These are phyloP conservation scores for Cactoblastis cactorum DNA, from an alignment of 2,888 invertebrate genomes.

Conservation along the genomic window DNA sequence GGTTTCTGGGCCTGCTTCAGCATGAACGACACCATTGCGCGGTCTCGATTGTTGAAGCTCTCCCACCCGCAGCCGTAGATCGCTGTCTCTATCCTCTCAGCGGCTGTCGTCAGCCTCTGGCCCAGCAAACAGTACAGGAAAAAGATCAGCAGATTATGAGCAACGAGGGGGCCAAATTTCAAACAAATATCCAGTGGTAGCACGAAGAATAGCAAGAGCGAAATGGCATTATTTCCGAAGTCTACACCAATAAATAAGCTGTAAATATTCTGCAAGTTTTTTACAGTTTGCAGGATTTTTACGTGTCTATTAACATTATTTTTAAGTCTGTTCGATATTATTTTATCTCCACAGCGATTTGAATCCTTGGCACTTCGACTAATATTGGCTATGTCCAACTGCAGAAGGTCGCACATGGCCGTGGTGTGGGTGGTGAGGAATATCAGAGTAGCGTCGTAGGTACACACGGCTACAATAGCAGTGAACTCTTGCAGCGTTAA, in stretches of 20 bases:
- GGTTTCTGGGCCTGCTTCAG: conserved; percentile 38
- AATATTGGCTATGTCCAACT: conserved; percentile 30
- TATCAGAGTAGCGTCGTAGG: conserved; percentile 33
- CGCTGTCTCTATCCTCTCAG: conserved; percentile 36
- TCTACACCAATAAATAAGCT: conserved; percentile 30
- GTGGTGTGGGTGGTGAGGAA: conserved; percentile 39
- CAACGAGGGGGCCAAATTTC: conserved; percentile 32
- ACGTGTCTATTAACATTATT: conserved; percentile 33
- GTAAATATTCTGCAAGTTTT: conserved; percentile 32
- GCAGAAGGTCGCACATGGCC: conserved; percentile 31
- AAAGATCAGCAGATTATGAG: conserved; percentile 31
- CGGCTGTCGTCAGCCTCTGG: conserved; percentile 38
- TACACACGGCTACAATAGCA: conserved; percentile 25
- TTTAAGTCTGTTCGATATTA: conserved; percentile 25
- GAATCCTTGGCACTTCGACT: neutral
- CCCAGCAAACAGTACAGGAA: conserved; percentile 43
- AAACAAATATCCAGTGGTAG: conserved; percentile 33
- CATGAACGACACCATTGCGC: conserved; percentile 34
- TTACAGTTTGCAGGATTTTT: conserved; percentile 28
- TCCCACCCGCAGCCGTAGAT: conserved; percentile 45
- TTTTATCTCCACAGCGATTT: neutral
- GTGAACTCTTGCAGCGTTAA: conserved; percentile 32
- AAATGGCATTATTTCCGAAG: conserved; percentile 31
- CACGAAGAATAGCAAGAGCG: conserved; percentile 35
- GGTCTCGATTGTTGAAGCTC: conserved; percentile 29